phyloP scores from a whole-genome alignment of 2,888 invertebrate genomes.

The Drosophila niveifrons region DNA sequence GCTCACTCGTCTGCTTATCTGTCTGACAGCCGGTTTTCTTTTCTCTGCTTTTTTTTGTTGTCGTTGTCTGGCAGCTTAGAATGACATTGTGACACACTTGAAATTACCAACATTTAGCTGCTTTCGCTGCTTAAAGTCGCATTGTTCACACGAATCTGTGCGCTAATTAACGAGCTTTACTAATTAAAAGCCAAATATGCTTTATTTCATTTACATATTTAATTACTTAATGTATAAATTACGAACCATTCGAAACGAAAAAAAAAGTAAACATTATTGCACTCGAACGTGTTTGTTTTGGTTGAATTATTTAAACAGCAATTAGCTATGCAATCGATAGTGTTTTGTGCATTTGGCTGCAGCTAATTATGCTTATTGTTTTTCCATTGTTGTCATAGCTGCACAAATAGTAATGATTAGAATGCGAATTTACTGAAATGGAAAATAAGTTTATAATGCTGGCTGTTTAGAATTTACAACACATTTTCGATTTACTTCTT shows the following conservation, averaged over 20 bases:
- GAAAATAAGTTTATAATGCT: background rate
- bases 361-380: slow-evolving; percentile 9
- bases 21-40: background rate
- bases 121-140: slow-evolving; percentile 11
- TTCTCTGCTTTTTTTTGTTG: background rate
- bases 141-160: slow-evolving; percentile 42
- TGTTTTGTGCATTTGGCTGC: slow-evolving; percentile 3
- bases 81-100: slow-evolving; percentile 16
- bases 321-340: slow-evolving; percentile 17
- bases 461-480: background rate
- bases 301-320: slow-evolving; percentile 23
- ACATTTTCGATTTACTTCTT: background rate
- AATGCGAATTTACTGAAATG: background rate
- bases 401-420: background rate
- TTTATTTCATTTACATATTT: slow-evolving; percentile 62
- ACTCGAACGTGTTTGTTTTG: slow-evolving; percentile 15
- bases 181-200: slow-evolving; percentile 60
- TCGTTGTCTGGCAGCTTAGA: slow-evolving; percentile 16
- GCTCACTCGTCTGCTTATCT: slow-evolving; percentile 1
- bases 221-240: slow-evolving; percentile 46
- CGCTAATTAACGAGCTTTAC: slow-evolving; percentile 50
- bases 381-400: slow-evolving; percentile 3
- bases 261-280: slow-evolving; percentile 5
- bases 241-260: background rate
- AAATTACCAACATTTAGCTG: slow-evolving; percentile 14